These are phyloP conservation scores for Drosophila pseudotakahashii DNA, from an alignment of 2,888 invertebrate genomes.

Conservation along the genomic window DNA sequence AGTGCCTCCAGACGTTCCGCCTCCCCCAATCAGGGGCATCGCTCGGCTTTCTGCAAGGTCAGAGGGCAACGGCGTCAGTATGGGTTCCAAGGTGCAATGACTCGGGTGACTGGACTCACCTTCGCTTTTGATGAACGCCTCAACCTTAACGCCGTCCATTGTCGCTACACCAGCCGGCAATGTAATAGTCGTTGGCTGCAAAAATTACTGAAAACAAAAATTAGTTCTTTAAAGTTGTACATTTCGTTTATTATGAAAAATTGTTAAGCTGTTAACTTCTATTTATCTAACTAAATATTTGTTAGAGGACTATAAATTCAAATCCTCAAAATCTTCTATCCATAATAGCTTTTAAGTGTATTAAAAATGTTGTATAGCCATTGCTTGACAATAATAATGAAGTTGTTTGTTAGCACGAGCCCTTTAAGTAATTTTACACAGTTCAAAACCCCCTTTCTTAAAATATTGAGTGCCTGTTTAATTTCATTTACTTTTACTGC, in stretches of 20 bases:
- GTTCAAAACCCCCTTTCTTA: fast-evolving
- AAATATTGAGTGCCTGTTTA: background rate
- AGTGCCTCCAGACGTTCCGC: conserved; percentile 23
- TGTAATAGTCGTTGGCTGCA: conserved; percentile 1
- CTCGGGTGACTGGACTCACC: conserved; percentile 61
- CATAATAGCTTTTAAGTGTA: no score
- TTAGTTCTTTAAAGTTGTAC: background rate
- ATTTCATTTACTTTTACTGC: background rate
- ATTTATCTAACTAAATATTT: no score
- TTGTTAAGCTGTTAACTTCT: no score
- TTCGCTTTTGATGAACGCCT: conserved; percentile 78
- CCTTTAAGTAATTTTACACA: background rate
- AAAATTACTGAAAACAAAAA: background rate
- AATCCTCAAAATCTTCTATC: no score
- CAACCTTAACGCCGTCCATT: conserved; percentile 61
- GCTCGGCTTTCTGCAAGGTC: conserved; percentile 57
- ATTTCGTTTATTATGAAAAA: no score
- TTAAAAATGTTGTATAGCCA: no score
- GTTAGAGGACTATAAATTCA: no score
- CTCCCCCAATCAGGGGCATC: conserved; percentile 61
- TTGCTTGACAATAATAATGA: no score
- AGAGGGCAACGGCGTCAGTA: conserved; percentile 31
- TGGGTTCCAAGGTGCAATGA: conserved; percentile 40
- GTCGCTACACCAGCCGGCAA: conserved; percentile 12
- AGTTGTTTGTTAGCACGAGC: no score